These are phyloP conservation scores for Poecilus cupreus DNA, from an alignment of 2,888 invertebrate genomes.

Conservation along the genomic window DNA sequence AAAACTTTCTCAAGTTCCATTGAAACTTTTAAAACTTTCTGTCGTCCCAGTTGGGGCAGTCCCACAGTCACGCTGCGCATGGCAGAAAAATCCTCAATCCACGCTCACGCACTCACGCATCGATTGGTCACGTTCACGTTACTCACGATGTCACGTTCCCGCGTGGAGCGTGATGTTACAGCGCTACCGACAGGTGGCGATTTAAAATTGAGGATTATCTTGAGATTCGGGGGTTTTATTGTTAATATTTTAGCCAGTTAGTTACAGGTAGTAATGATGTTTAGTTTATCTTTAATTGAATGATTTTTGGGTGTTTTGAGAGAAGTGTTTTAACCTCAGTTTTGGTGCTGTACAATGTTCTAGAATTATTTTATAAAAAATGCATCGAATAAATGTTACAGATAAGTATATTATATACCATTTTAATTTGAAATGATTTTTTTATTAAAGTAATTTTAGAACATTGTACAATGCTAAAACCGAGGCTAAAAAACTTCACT, in stretches of 20 bases:
- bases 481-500: too few relatives aligned
- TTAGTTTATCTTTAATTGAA: too few relatives aligned
- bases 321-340: too few relatives aligned
- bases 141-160: constrained; percentile 10
- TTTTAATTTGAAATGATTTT: too few relatives aligned
- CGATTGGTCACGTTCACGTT: constrained; percentile 29
- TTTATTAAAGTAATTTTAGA: too few relatives aligned
- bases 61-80: constrained; percentile 31
- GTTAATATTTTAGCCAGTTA: constrained; percentile 21
- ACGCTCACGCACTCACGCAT: constrained; percentile 33
- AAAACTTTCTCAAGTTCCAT: constrained; percentile 43
- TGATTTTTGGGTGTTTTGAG: too few relatives aligned
- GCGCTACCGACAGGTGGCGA: background rate
- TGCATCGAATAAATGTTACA: too few relatives aligned
- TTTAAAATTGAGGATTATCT: constrained; percentile 15
- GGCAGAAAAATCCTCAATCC: constrained; percentile 25
- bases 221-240: constrained; percentile 5
- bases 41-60: constrained; percentile 51
- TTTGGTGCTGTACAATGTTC: too few relatives aligned
- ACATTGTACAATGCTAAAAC: too few relatives aligned
- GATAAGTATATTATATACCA: too few relatives aligned
- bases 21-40: constrained; percentile 57
- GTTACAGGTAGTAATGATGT: constrained; percentile 36
- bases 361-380: too few relatives aligned
- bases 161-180: constrained; percentile 16